These are phyloP conservation scores for Branchinecta sandiegonensis DNA, from an alignment of 2,888 invertebrate species.

Conservation along the genomic window DNA sequence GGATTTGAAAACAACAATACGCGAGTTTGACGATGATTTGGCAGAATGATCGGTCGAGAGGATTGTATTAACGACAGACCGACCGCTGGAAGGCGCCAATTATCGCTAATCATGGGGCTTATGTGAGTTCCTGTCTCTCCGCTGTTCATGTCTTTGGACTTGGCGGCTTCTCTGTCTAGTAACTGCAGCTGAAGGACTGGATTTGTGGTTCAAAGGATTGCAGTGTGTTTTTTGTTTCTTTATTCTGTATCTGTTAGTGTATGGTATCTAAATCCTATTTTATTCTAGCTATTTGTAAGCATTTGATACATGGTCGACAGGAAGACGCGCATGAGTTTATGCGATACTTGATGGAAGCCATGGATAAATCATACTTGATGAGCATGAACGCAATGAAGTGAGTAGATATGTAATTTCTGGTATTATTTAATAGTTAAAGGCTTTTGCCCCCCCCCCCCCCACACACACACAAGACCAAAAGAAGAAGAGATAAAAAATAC, in stretches of 20 bases:
- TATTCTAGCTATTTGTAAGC: conserved; percentile 51
- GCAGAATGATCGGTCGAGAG: too few relatives aligned
- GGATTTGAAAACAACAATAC: too few relatives aligned
- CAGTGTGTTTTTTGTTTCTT: background rate
- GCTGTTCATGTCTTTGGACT: too few relatives aligned
- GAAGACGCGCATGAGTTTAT: conserved; percentile 97
- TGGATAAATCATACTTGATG: conserved; percentile 75
- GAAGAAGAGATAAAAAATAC: too few relatives aligned
- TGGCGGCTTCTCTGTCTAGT: too few relatives aligned
- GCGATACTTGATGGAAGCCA: conserved; percentile 79
- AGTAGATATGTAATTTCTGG: conserved; percentile 25
- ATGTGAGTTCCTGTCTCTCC: too few relatives aligned
- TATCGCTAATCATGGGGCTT: too few relatives aligned
- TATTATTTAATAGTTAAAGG: background rate
- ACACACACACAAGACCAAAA: too few relatives aligned
- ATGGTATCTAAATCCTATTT: conserved; percentile 18
- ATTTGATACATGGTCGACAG: conserved; percentile 76
- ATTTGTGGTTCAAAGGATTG: background rate
- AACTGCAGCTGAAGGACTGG: background rate
- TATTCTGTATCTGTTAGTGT: conserved; percentile 12
- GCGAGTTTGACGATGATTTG: too few relatives aligned
- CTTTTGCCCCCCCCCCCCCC: too few relatives aligned
- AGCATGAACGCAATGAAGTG: conserved; percentile 51
- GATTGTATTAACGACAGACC: too few relatives aligned
- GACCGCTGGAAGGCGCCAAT: too few relatives aligned